Evolutionary conservation across 2,888 invertebrate species (phyloP).

Genomic region (Hirtodrosophila alboralis): DNA sequence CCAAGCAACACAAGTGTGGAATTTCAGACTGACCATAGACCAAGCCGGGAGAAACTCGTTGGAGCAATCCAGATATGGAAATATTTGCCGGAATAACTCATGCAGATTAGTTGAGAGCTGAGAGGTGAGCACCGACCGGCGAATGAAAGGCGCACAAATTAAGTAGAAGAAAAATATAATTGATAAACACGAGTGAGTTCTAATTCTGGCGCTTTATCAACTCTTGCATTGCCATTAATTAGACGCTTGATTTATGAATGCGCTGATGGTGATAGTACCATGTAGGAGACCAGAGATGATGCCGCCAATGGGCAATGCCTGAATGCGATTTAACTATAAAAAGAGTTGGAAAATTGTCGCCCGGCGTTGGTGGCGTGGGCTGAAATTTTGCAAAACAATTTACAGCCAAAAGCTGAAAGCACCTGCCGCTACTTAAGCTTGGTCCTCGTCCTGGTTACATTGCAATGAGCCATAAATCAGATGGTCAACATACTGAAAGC

Average conservation of each 20-base stretch:
- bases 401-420: conserved; percentile 18
- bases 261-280: conserved; percentile 53
- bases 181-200: conserved; percentile 69
- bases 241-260: conserved; percentile 79
- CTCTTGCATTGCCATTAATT: conserved; percentile 73
- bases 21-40: conserved; percentile 23
- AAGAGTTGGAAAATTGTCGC: conserved; percentile 1
- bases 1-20: conserved; percentile 33
- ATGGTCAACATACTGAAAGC: conserved; percentile 27
- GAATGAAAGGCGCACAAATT: conserved; percentile 59
- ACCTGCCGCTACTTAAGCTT: conserved; percentile 43
- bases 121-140: conserved; percentile 29
- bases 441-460: no score
- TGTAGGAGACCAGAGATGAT: conserved; percentile 11
- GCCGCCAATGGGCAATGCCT: conserved; percentile 8
- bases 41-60: conserved; percentile 21
- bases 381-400: background rate
- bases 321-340: conserved; percentile 5
- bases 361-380: conserved; percentile 45
- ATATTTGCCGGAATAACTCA: conserved; percentile 71
- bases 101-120: conserved; percentile 58
- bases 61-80: conserved; percentile 51
- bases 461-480: conserved; percentile 60
- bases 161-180: conserved; percentile 73
- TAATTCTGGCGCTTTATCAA: conserved; percentile 70